phyloP scores from a whole-genome alignment of 2,888 invertebrate species.

The Halocaridina rubra region DNA sequence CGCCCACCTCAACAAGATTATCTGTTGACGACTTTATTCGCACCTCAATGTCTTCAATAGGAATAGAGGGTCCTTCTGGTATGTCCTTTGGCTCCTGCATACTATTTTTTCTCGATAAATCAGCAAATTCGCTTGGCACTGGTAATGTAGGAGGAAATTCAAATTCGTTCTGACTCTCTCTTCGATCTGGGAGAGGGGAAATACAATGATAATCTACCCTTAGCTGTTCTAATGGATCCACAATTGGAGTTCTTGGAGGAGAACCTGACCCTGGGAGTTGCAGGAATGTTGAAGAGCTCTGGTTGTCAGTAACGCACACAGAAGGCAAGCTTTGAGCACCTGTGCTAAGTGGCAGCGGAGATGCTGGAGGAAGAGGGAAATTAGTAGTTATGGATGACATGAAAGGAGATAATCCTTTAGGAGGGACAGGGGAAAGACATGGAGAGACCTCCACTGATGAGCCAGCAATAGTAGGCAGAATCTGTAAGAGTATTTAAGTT shows the following conservation, averaged over 20 bases:
- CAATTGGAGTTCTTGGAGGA: slow-evolving; percentile 4
- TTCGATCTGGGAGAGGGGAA: slow-evolving; percentile 77
- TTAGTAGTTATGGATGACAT: slow-evolving; percentile 63
- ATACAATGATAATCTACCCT: slow-evolving; percentile 65
- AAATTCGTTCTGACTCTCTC: slow-evolving; percentile 70
- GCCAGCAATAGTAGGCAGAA: slow-evolving; percentile 40
- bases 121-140: slow-evolving; percentile 83
- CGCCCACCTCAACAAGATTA: slow-evolving; percentile 61
- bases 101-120: slow-evolving; percentile 69
- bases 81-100: slow-evolving; percentile 28
- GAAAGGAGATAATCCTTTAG: slow-evolving; percentile 52
- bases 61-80: slow-evolving; percentile 7
- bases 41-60: slow-evolving; percentile 51
- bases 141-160: slow-evolving; percentile 72
- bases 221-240: slow-evolving; percentile 8
- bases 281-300: not conserved
- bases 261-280: not conserved
- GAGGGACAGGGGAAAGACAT: slow-evolving; percentile 70
- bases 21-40: slow-evolving; percentile 60
- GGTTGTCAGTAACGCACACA: not conserved
- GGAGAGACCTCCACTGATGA: slow-evolving; percentile 61
- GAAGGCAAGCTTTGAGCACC: not conserved
- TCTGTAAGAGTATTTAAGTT: slow-evolving; percentile 25
- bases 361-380: slow-evolving; percentile 64
- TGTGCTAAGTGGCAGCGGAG: slow-evolving; percentile 37